A percentile compares a stretch with the other conserved stretches of the same genome.
These are phyloP conservation scores for Conus canariensis DNA, from an alignment of 2,888 invertebrate species.

Conservation along the genomic window DNA sequence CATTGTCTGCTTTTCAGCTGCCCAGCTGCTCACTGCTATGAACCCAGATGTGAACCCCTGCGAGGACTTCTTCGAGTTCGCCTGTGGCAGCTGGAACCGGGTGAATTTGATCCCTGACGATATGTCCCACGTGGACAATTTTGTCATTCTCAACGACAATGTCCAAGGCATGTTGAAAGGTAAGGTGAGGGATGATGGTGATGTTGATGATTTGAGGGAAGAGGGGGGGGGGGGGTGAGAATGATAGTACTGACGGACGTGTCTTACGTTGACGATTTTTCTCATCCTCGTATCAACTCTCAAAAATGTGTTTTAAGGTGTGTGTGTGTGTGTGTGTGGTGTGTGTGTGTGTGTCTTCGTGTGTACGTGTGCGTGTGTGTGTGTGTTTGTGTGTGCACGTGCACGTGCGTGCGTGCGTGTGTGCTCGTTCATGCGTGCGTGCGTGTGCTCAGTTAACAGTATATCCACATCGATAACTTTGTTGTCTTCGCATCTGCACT, in stretches of 20 bases:
- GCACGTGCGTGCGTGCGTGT: neutral
- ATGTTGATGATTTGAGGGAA: too few relatives aligned
- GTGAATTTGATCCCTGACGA: conserved; percentile 92
- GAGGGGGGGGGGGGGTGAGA: neutral
- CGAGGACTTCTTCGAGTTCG: conserved; percentile 90
- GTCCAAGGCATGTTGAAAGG: conserved; percentile 89
- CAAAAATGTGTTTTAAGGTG: too few relatives aligned
- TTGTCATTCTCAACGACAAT: conserved; percentile 91
- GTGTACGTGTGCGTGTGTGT: neutral
- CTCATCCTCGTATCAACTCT: too few relatives aligned
- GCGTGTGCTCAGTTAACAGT: neutral
- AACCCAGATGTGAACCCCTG: conserved; percentile 88
- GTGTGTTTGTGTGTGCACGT: neutral
- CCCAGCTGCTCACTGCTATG: conserved; percentile 89
- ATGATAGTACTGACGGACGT: neutral
- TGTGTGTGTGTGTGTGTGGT: conserved; percentile 7
- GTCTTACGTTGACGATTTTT: too few relatives aligned
- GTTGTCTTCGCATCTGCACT: too few relatives aligned
- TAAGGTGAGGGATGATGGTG: conserved; percentile 50
- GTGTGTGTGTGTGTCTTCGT: neutral
- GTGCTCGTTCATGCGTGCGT: neutral
- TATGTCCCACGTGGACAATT: conserved; percentile 89
- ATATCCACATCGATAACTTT: too few relatives aligned
- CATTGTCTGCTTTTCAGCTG: conserved; percentile 81
- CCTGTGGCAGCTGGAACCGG: conserved; percentile 93